A percentile compares a stretch with the other conserved stretches of the same genome.
Evolutionary conservation across 2,113 vertebrate species (phyloP).

Genomic region (Micronycteris hirsuta): DNA sequence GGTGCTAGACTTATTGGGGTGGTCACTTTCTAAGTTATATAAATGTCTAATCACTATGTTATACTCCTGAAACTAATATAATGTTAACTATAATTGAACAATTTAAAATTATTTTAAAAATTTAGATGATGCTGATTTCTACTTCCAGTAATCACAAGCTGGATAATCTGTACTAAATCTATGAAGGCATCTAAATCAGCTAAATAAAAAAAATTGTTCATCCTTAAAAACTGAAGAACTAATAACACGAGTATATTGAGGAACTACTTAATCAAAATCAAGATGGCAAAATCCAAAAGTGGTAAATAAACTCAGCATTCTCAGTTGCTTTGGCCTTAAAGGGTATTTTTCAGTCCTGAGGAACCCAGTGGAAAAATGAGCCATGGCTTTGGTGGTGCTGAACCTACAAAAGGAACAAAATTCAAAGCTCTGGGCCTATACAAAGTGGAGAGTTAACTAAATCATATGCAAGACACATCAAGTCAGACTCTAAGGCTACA

Average conservation of each 20-base stretch:
- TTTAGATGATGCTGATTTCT: constrained; percentile 17
- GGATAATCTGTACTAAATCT: neutral
- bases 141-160: neutral
- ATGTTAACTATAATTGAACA: no score
- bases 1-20: no score
- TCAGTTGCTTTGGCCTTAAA: neutral
- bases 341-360: neutral
- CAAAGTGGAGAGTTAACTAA: no score
- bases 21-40: no score
- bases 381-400: neutral
- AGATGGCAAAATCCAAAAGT: neutral
- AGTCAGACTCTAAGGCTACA: neutral
- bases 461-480: neutral
- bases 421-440: no score
- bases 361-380: neutral
- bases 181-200: neutral
- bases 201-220: neutral
- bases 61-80: no score
- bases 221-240: constrained; percentile 4
- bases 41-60: no score
- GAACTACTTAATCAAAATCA: neutral
- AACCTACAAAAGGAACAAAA: neutral
- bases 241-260: neutral
- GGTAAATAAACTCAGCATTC: neutral
- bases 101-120: no score